Evolutionary conservation across 2,888 invertebrate genomes (phyloP), one percentile per base, ranked within the genome.

Genomic region (Sinotaia quadrata): DNA sequence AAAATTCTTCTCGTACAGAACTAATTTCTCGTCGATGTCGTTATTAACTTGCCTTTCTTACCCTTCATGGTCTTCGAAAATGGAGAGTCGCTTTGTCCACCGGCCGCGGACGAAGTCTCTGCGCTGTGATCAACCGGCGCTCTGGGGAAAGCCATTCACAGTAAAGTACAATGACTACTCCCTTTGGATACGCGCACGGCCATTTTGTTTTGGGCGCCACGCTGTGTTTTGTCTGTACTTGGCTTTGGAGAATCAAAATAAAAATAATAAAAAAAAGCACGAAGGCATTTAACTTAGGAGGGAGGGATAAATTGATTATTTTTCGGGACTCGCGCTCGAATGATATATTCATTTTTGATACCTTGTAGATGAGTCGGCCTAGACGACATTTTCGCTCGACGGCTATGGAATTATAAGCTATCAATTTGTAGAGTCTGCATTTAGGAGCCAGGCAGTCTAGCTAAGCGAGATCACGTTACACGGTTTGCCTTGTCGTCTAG

Each of bases 221-320:
- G 52, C 49, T 24, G 69, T 8, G 63, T n/a, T 29, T 41, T 61
- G 24, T 29, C 33, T 44, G 41, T 27, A 44, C 61, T 27, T 29
- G 31, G 10, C 47, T 61, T 47, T 15, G 57, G 31, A 47, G 51
- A 65, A 33, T 12, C 56, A 29, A 69, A 69, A 66, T 58, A 60
- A 47, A 65, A 66, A 69, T 66, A 60, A 69, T 59, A 69, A 66
- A 51, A 60, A 47, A 65, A 66, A 69, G 65, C 60, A 69, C 54
- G 69, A 60, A 59, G 60, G 59, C 69, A 65, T 69, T 69, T 69
- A 69, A 69, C 69, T 69, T 60, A 34, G 65, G 33, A 57, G 41
- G 59, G 65, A 65, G 58, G 44, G 37, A 54, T 59, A 69, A 69
- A 69, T 69, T 69, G 69, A 69, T 69, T 69, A 66, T 69, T 66